Evolutionary conservation across 2,888 invertebrate species (phyloP).

Genomic region (Spialia ferax): DNA sequence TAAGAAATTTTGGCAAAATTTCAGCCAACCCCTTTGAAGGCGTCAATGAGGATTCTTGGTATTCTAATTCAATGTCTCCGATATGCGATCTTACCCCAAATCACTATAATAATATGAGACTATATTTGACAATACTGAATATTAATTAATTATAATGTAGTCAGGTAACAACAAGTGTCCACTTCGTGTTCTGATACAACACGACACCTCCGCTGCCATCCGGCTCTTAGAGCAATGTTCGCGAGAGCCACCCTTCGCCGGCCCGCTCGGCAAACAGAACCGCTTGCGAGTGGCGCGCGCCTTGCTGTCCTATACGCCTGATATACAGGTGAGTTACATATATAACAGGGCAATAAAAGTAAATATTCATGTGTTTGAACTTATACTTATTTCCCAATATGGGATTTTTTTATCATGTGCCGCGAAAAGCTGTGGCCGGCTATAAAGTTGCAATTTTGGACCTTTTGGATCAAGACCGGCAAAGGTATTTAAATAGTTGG

Average conservation of each 20-base stretch:
- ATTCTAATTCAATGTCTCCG: no score
- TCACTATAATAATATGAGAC: no score
- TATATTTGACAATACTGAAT: neutral
- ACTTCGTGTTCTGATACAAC: constrained; percentile 69
- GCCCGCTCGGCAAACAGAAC: constrained; percentile 82
- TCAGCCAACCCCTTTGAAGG: no score
- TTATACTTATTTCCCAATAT: no score
- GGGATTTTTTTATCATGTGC: no score
- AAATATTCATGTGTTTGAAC: neutral
- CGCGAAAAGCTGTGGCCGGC: no score
- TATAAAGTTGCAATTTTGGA: no score
- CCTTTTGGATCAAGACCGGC: no score
- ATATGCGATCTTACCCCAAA: no score
- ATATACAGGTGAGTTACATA: constrained; percentile 52
- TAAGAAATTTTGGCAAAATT: no score
- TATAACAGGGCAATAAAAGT: neutral
- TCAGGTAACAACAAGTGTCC: constrained; percentile 56
- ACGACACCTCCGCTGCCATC: constrained; percentile 71
- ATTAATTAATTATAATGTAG: constrained; percentile 12
- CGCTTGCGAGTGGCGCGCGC: constrained; percentile 74
- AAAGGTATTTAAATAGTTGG: no score
- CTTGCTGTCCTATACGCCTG: constrained; percentile 57
- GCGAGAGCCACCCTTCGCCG: constrained; percentile 79
- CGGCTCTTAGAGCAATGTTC: constrained; percentile 79
- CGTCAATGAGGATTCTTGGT: no score